A percentile compares a stretch with the other conserved stretches of the same genome.
phyloP scores from a whole-genome alignment of 92 coral and sea anemone species.

The Porites lobata region DNA sequence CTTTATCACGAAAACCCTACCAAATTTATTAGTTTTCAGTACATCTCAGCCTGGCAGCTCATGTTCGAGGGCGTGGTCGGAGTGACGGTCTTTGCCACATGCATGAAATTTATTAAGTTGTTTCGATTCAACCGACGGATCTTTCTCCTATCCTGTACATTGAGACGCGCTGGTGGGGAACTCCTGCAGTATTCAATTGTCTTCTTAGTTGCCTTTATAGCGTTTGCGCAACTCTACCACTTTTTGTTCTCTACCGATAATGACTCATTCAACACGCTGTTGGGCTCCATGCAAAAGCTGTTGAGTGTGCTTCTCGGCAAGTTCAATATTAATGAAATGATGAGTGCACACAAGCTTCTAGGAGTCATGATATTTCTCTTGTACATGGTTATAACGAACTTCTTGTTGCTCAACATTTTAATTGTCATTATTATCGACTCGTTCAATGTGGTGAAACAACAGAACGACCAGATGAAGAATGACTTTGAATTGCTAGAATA shows the following conservation, averaged over 20 bases:
- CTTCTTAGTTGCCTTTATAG: constrained; percentile 67
- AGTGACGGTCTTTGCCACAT: constrained; percentile 68
- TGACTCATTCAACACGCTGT: constrained; percentile 76
- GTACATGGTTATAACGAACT: constrained; percentile 84
- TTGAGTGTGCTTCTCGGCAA: constrained; percentile 87
- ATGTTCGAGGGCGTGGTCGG: constrained; percentile 86
- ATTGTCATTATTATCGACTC: constrained; percentile 83
- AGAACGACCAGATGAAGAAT: constrained; percentile 70
- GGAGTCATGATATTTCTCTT: constrained; percentile 71
- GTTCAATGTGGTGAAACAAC: constrained; percentile 72
- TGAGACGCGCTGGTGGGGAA: constrained; percentile 77
- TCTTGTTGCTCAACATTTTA: constrained; percentile 83
- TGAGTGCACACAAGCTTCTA: constrained; percentile 67
- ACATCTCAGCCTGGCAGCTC: constrained; percentile 92
- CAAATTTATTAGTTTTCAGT: constrained; percentile 83
- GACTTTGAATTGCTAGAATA: constrained; percentile 94
- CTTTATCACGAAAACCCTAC: constrained; percentile 72
- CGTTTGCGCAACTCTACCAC: constrained; percentile 81
- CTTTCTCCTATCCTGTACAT: constrained; percentile 84
- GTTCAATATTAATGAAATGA: constrained; percentile 75
- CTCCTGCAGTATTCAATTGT: constrained; percentile 68
- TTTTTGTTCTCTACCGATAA: constrained; percentile 72
- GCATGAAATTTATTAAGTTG: constrained; percentile 81
- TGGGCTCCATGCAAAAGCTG: constrained; percentile 80
- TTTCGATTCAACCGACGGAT: constrained; percentile 92